Evolutionary conservation across 1,140 invertebrate genomes (phyloP), one percentile per base, ranked within the genome.

Genomic region (Drosophila repleta): DNA sequence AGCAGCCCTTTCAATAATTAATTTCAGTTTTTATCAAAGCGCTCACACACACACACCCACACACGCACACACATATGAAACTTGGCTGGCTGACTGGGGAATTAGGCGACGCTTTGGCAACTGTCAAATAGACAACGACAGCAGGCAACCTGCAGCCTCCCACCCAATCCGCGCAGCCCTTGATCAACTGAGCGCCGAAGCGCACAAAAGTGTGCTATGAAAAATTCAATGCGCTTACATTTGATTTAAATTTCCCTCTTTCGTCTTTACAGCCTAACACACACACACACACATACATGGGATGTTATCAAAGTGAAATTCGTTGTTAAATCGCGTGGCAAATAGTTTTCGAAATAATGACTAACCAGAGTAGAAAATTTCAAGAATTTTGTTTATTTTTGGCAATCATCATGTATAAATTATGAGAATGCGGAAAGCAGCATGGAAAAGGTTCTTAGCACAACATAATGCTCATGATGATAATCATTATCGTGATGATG

Each of bases 1-100:
- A 32, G 26, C 49, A 18, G 65, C 46, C 75, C 64, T 76, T 85
- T 88, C 79, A 88, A 88, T 88, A 88, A 88, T 88, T 88, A 88
- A 88, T 88, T 88, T 88, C 62, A 79, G 83, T 88, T 88, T 87
- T 88, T 88, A 83, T 88, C 83, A 88, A 88, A 83, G 79, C 78
- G 57, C 65, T 21, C 57, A 51, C 61, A 64, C 61, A 58, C 45
- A 52, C 43, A 21, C 10, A 60, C 29, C 45, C 20, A 55, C 45
- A 53, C 26, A 21, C 37, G 15, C 10, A 18, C 21, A 21, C 37
- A 53, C 32, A 48, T 37, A 41, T 39, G 29, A n/a, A 35, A 43
- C 20, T 53, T 56, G 48, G 39, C 74, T 58, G 53, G 17, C 37
- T 37, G 65, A 52, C 56, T 72, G 63, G 82, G 82, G 79, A 88